A percentile compares a stretch with the other conserved stretches of the same genome.
Conservation (phyloP, 2,797 vertebrate genomes). For the Somateria mollissima region DNA sequence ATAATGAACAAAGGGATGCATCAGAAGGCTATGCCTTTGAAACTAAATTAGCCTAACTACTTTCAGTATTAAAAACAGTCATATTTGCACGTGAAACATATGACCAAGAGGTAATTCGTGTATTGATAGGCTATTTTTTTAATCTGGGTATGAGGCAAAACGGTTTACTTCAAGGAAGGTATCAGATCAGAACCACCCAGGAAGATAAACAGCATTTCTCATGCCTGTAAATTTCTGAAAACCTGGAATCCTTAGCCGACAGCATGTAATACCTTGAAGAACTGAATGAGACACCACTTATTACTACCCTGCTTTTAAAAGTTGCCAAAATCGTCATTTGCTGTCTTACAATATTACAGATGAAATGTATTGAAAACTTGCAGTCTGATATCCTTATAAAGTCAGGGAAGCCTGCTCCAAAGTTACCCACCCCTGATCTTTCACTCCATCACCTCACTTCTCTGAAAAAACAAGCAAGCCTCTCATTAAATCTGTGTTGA, state of each 20-base stretch:
- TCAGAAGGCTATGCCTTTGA: background rate
- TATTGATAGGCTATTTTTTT: background rate
- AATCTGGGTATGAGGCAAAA: background rate
- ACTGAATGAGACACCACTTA: background rate
- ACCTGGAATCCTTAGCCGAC: background rate
- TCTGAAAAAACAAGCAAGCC: background rate
- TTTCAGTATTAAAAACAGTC: background rate
- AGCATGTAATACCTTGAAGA: background rate
- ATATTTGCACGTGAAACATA: background rate
- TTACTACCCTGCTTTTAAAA: background rate
- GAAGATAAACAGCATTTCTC: background rate
- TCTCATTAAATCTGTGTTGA: background rate
- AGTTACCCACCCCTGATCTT: background rate
- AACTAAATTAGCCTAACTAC: background rate
- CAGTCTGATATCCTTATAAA: background rate
- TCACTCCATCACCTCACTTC: background rate
- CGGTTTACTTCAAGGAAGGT: conserved; percentile 17
- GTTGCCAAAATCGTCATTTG: background rate
- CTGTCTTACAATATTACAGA: background rate
- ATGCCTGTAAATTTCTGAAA: background rate
- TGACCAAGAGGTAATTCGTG: background rate
- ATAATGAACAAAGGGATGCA: background rate
- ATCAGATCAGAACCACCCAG: background rate
- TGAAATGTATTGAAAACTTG: background rate
- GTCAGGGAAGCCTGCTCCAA: background rate